Evolutionary conservation across 2,113 vertebrate species (phyloP).

Genomic region (Podiceps cristatus): DNA sequence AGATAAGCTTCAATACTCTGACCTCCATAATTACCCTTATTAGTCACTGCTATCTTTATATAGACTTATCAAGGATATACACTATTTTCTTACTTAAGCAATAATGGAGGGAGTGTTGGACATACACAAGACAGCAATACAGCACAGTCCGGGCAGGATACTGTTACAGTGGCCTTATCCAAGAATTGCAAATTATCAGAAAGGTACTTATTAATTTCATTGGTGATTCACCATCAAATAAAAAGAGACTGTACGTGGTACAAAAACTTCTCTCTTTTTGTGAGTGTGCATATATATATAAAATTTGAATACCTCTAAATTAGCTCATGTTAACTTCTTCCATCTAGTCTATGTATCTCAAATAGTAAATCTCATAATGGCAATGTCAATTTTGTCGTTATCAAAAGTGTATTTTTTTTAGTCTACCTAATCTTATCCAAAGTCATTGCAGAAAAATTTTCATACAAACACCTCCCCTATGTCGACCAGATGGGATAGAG

Average conservation of each 20-base stretch:
- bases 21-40: neutral
- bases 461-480: neutral
- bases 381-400: neutral
- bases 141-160: neutral
- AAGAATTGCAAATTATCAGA: neutral
- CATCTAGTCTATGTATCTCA: neutral
- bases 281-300: no score
- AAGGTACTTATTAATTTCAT: neutral
- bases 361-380: neutral
- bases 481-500: neutral
- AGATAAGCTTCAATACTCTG: neutral
- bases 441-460: neutral
- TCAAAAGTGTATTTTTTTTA: neutral
- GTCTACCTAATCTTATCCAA: neutral
- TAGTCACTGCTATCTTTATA: neutral
- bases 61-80: neutral
- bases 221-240: neutral
- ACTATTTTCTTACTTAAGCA: neutral
- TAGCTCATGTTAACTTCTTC: neutral
- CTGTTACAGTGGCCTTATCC: neutral
- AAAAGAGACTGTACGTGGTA: neutral
- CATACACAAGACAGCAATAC: neutral
- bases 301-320: neutral
- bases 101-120: neutral
- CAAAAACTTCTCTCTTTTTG: neutral